A percentile compares a stretch with the other conserved stretches of the same genome.
Conservation (phyloP, 2,888 invertebrate genomes). For the Agriopis aurantiaria region DNA sequence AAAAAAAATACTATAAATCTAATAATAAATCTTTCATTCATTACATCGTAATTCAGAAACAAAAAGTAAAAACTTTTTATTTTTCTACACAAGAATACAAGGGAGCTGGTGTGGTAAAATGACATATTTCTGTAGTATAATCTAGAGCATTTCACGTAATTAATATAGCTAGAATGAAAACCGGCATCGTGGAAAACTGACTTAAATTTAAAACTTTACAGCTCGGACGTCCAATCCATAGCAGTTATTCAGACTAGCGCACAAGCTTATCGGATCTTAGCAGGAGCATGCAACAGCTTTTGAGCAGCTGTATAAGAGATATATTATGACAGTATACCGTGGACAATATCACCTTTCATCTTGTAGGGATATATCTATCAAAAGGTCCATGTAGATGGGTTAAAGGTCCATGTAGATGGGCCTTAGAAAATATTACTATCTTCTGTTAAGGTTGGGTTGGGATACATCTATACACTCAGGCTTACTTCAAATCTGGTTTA, state of each 20-base stretch:
- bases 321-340: not conserved
- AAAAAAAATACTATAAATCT: no score
- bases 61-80: no score
- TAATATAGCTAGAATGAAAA: not conserved
- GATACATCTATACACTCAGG: not conserved
- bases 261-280: slow-evolving; percentile 1
- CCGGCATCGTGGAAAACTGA: not conserved
- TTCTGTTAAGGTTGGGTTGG: not conserved
- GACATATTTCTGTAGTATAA: not conserved
- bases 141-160: slow-evolving; percentile 1
- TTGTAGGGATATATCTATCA: no score
- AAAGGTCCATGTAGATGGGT: no score
- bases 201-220: slow-evolving; percentile 18
- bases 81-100: no score
- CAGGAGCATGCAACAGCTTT: slow-evolving; percentile 13
- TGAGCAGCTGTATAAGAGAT: not conserved
- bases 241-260: slow-evolving; percentile 5
- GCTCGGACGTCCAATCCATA: slow-evolving; percentile 4
- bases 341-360: no score
- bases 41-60: no score
- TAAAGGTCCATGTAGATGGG: no score
- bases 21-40: no score
- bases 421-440: not conserved
- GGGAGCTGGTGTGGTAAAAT: no score
- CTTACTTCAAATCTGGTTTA: not conserved